Evolutionary conservation across 2,888 invertebrate species (phyloP).

Genomic region (Plagodis dolabraria): DNA sequence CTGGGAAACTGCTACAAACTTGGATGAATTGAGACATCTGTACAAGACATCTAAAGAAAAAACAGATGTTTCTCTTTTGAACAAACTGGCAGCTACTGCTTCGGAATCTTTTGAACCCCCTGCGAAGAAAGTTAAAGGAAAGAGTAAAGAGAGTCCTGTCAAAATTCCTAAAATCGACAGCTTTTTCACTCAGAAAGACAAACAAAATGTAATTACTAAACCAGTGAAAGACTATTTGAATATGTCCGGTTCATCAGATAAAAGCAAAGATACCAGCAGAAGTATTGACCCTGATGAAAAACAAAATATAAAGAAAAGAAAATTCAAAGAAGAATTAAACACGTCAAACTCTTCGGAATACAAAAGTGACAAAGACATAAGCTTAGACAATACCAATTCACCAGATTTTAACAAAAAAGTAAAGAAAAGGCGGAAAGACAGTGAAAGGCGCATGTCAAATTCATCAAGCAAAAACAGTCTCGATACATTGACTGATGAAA

Average conservation of each 20-base stretch:
- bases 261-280: slow-evolving; percentile 5
- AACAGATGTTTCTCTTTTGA: slow-evolving; percentile 83
- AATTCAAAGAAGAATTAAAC: slow-evolving; percentile 28
- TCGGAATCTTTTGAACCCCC: slow-evolving; percentile 49
- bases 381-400: background rate
- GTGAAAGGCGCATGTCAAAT: background rate
- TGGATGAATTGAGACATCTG: slow-evolving; percentile 89
- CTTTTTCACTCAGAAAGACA: slow-evolving; percentile 24
- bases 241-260: slow-evolving; percentile 17
- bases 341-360: slow-evolving; percentile 31
- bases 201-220: background rate
- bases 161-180: slow-evolving; percentile 39
- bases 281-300: slow-evolving; percentile 3
- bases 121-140: slow-evolving; percentile 48
- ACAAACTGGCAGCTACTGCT: slow-evolving; percentile 73
- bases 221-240: background rate
- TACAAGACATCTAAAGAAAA: slow-evolving; percentile 89
- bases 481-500: slow-evolving; percentile 3
- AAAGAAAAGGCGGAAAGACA: slow-evolving; percentile 18
- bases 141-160: slow-evolving; percentile 50
- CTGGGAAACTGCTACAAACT: slow-evolving; percentile 92
- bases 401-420: slow-evolving; percentile 9
- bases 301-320: slow-evolving; percentile 16
- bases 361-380: slow-evolving; percentile 13
- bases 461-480: background rate